phyloP scores from a whole-genome alignment of 1,140 invertebrate species.

The Camponotus pennsylvanicus region DNA sequence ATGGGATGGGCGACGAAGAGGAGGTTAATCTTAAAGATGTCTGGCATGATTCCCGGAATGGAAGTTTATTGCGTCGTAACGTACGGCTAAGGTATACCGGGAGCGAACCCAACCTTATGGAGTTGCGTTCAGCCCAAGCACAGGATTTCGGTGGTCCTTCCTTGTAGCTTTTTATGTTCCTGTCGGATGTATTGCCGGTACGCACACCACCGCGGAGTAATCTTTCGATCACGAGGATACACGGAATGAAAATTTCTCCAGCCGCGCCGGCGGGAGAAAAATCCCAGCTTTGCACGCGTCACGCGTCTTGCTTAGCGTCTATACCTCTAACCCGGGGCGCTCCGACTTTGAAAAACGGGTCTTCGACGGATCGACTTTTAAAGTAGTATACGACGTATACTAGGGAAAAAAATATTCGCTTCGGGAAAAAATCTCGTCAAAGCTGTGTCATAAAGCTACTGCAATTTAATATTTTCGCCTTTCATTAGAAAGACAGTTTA shows the following conservation, averaged over 20 bases:
- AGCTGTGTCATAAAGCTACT: not conserved
- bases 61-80: conserved; percentile 82
- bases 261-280: conserved; percentile 3
- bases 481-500: not conserved
- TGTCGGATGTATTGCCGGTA: conserved; percentile 10
- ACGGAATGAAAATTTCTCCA: conserved; percentile 38
- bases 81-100: conserved; percentile 57
- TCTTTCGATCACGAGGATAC: conserved; percentile 55
- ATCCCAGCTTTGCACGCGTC: conserved; percentile 45
- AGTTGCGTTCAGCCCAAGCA: conserved; percentile 55
- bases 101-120: conserved; percentile 40
- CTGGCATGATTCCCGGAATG: conserved; percentile 77
- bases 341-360: conserved; percentile 26
- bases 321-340: conserved; percentile 35
- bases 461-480: not conserved
- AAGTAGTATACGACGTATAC: conserved; percentile 25
- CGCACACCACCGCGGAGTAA: conserved; percentile 25
- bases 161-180: conserved; percentile 44
- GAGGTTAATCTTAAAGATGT: conserved; percentile 81
- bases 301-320: conserved; percentile 48
- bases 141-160: conserved; percentile 54
- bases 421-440: not conserved
- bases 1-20: conserved; percentile 3
- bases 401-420: not conserved
- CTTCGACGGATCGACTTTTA: conserved; percentile 32